These are phyloP conservation scores for Drosophila colorata DNA, from an alignment of 2,888 invertebrate species.

Conservation along the genomic window DNA sequence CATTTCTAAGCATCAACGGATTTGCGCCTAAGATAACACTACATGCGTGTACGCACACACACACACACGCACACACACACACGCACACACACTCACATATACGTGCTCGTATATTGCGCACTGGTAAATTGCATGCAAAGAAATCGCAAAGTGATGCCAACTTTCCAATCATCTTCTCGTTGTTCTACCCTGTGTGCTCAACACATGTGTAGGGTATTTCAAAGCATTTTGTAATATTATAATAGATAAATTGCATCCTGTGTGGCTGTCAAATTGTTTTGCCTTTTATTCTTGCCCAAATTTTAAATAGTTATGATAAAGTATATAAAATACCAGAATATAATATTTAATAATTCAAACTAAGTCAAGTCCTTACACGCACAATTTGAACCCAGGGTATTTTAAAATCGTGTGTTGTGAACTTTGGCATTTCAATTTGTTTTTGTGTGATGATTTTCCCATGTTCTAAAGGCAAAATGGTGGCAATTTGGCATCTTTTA, in stretches of 20 bases:
- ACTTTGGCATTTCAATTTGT: constrained; percentile 5
- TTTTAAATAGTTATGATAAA: too few relatives aligned
- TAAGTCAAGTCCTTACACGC: too few relatives aligned
- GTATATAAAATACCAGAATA: too few relatives aligned
- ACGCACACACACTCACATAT: not conserved
- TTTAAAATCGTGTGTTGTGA: not conserved
- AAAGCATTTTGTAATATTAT: not conserved
- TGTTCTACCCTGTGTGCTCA: constrained; percentile 13
- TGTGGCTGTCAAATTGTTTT: too few relatives aligned
- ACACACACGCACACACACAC: not conserved
- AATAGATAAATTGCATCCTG: too few relatives aligned
- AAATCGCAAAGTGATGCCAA: constrained; percentile 19
- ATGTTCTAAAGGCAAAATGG: constrained; percentile 30
- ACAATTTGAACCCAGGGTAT: constrained; percentile 6
- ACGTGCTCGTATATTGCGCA: not conserved
- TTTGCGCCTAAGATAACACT: constrained; percentile 59
- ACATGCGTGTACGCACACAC: not conserved
- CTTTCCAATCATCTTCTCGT: constrained; percentile 54
- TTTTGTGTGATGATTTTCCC: constrained; percentile 16
- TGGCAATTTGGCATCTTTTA: constrained; percentile 64
- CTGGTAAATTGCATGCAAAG: constrained; percentile 31
- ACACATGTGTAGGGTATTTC: not conserved
- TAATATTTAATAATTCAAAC: too few relatives aligned
- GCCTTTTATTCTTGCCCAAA: too few relatives aligned
- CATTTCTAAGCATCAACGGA: constrained; percentile 53